Percentiles rank a stretch among this genome's conserved stretches.
Conservation (phyloP, 2,888 invertebrate genomes). For the Archaeoteleia sp. region DNA sequence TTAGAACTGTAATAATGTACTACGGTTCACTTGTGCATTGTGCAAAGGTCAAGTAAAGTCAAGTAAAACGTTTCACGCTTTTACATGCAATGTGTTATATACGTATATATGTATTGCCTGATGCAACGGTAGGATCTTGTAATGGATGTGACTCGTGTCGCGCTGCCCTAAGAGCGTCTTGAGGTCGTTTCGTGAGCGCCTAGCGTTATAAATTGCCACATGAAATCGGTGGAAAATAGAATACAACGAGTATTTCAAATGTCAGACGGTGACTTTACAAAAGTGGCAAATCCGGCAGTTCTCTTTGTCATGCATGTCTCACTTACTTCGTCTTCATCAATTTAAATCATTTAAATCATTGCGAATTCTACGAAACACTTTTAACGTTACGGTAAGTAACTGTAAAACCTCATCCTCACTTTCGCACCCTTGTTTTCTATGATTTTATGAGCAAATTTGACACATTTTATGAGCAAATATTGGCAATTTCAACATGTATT, state of each 20-base stretch:
- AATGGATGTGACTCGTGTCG: constrained; percentile 57
- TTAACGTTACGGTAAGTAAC: too few relatives aligned
- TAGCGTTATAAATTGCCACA: constrained; percentile 60
- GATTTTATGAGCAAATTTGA: too few relatives aligned
- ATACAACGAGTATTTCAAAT: constrained; percentile 50
- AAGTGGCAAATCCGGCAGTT: constrained; percentile 46
- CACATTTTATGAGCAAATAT: too few relatives aligned
- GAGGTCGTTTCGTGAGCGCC: constrained; percentile 56
- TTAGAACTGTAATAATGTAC: too few relatives aligned
- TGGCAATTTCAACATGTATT: too few relatives aligned
- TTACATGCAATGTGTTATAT: too few relatives aligned
- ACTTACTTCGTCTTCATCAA: constrained; percentile 18
- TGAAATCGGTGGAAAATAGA: constrained; percentile 58
- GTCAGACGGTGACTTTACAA: constrained; percentile 42
- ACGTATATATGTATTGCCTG: constrained; percentile 9
- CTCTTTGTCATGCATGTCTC: constrained; percentile 30
- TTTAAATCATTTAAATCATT: constrained; percentile 37
- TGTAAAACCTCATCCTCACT: too few relatives aligned
- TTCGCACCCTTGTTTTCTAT: too few relatives aligned
- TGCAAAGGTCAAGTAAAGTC: too few relatives aligned
- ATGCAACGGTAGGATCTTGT: constrained; percentile 54
- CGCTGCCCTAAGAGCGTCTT: constrained; percentile 56
- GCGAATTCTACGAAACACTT: constrained; percentile 40
- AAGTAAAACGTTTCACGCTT: too few relatives aligned
- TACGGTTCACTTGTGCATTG: too few relatives aligned